These are phyloP conservation scores for Perizoma affinitatum DNA, from an alignment of 2,888 invertebrate species.

Conservation along the genomic window DNA sequence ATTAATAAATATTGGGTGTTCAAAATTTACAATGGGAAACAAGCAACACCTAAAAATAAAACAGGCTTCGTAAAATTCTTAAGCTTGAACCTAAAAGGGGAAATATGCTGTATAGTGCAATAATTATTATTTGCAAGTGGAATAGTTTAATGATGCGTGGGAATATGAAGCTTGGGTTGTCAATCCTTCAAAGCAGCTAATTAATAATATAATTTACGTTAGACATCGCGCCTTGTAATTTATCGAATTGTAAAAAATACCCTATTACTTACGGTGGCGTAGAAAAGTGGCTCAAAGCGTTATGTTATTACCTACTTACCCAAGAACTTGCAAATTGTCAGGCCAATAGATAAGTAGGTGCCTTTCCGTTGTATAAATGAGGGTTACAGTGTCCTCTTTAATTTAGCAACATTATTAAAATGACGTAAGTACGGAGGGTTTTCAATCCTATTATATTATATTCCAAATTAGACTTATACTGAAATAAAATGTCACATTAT, in stretches of 20 bases:
- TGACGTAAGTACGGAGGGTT: neutral
- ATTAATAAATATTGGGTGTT: no score
- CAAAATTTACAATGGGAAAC: no score
- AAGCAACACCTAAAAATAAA: no score
- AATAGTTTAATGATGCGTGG: neutral
- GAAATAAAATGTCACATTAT: no score
- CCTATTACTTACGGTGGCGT: slow-evolving; percentile 1
- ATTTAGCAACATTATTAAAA: neutral
- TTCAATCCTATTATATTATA: no score
- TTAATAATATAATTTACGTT: slow-evolving; percentile 2
- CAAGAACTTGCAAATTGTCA: neutral
- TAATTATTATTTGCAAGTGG: no score
- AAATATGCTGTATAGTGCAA: no score
- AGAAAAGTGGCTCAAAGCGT: neutral
- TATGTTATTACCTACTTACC: neutral
- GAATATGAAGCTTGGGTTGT: neutral
- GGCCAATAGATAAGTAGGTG: neutral
- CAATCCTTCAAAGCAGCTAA: slow-evolving; percentile 4
- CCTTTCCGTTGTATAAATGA: neutral
- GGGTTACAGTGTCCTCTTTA: slow-evolving; percentile 1
- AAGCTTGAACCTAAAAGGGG: no score
- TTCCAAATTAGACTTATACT: no score
- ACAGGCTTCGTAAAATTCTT: no score
- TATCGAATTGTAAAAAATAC: slow-evolving; percentile 14
- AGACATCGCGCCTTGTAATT: slow-evolving; percentile 1